Base-by-base conservation (phyloP, 2,113 vertebrate species). In the Myanophis thanlyinensis region DNA sequence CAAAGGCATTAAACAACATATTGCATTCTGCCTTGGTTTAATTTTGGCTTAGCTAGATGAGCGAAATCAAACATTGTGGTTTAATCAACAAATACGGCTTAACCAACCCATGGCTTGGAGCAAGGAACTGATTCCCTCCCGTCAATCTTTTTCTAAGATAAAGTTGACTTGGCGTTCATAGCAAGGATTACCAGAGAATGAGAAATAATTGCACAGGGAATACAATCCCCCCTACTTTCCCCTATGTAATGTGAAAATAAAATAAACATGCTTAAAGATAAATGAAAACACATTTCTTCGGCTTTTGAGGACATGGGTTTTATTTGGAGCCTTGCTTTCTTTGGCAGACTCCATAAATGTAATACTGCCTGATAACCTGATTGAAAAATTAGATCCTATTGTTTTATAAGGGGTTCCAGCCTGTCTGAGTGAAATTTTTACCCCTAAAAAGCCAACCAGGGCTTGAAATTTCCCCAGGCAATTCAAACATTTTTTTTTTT, bases 371-470 rank as follows among this genome's bases (percentile, higher is more conserved):
- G 94, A 92, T 96, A 96, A 96, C 94, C 91, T 95, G 95, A 97
- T 89, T 96, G 96, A 97, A 97, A 92, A 97, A 97, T 94, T 92
- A 97, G 96, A 97, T 97, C 93, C 95, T 94, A 97, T 97, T 98
- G 97, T 97, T 97, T 97, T 95, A 95, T 92, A 97, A 97, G 94
- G 96, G 96, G 96, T 97, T 97, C 97, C 97, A 96, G 88, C 48
- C 96, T 97, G 97, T 97, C 97, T 98, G 95, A 89, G 92, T 93
- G n/a, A 96, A 96, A 96, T 97, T 97, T 97, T 97, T 96, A 59
- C 95, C 95, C 94, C 95, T 97, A 96, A 96, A 95, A 97, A 97
- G 97, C 96, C 96, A 88, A 95, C 94, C 91, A 94, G 96, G 95
- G 94, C 94, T 97, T 93, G 93, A 87, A 95, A 97, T 97, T 96